Evolutionary conservation across 1,140 invertebrate species (phyloP).

Genomic region (Hesperophylax magnus): DNA sequence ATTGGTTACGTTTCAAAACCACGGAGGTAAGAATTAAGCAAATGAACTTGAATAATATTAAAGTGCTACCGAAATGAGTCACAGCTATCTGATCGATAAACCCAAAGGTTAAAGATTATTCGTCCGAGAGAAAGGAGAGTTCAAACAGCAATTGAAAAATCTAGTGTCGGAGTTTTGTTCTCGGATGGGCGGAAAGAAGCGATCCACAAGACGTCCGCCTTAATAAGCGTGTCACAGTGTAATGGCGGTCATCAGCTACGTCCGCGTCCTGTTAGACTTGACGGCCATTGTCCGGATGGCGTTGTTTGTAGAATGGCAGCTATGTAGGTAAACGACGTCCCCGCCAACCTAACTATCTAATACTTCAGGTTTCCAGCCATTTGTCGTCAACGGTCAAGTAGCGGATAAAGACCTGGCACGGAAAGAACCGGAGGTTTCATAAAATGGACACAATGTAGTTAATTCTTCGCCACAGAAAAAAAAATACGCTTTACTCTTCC

Average conservation of each 20-base stretch:
- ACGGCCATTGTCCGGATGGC: conserved; percentile 8
- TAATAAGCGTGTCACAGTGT: conserved; percentile 34
- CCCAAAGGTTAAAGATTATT: conserved; percentile 20
- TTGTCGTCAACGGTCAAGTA: background rate
- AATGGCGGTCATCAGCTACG: conserved; percentile 30
- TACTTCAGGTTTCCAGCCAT: background rate
- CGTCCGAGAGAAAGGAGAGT: conserved; percentile 15
- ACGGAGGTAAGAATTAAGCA: background rate
- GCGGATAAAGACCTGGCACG: no score
- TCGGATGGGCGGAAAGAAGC: background rate
- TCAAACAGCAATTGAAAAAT: conserved; percentile 31
- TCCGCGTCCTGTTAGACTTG: conserved; percentile 21
- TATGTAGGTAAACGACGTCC: background rate
- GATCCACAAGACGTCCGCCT: conserved; percentile 4
- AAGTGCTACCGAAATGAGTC: background rate
- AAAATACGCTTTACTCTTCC: no score
- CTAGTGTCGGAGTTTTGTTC: background rate
- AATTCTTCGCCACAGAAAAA: no score
- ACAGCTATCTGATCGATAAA: background rate
- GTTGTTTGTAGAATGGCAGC: background rate
- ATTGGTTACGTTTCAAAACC: no score
- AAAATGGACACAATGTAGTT: background rate
- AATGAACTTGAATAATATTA: background rate
- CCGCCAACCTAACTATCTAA: background rate
- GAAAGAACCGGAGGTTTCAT: background rate